Base-by-base conservation (phyloP, 2,797 vertebrate genomes). In the Oreochromis mossambicus region DNA sequence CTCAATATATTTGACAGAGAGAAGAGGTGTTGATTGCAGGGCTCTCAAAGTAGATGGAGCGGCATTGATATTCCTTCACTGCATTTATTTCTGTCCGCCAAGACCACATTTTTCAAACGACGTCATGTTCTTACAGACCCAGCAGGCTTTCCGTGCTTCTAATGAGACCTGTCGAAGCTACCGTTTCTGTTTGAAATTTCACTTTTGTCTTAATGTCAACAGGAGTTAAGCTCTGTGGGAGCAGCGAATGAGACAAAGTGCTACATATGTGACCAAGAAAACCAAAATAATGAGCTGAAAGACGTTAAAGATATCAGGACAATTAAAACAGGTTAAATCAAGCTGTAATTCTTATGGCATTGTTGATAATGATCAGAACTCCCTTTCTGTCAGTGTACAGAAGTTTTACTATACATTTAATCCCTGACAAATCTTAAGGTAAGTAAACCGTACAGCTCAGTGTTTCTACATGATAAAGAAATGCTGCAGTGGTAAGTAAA, bases 1-100 rank as follows among this genome's bases (percentile, higher is more conserved):
- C 58, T 87, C 70, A 6, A 70, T 85, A 54, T 87, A 81, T 80
- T 43, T 85, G 78, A 89, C 80, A 43, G 77, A 61, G 54, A 41
- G 8, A n/a, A 34, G 75, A 79, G 85, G 26, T 11, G 76, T 34
- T 77, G 81, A 81, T 79, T 51, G 51, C 58, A 34, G 26, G 6
- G 13, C 51, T 80, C 56, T 78, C 41, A 24, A n/a, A 54, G 52
- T 6, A 52, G 78, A 63, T 38, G 51, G 51, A 83, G 29, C 1
- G 11, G 7, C 56, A 75, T 66, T 34, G 38, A 84, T 68, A 63
- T 80, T 52, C 43, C 32, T 41, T 58, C 6, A 1, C 77, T 50
- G 26, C 51, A 32, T 73, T 73, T 73, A 50, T 50, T 46, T 73
- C 29, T 73, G 68, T 50, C 43, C 1, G 1, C 9, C 6, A 48